Evolutionary conservation across 1,140 invertebrate species (phyloP).

Genomic region (Dinoponera quadriceps): DNA sequence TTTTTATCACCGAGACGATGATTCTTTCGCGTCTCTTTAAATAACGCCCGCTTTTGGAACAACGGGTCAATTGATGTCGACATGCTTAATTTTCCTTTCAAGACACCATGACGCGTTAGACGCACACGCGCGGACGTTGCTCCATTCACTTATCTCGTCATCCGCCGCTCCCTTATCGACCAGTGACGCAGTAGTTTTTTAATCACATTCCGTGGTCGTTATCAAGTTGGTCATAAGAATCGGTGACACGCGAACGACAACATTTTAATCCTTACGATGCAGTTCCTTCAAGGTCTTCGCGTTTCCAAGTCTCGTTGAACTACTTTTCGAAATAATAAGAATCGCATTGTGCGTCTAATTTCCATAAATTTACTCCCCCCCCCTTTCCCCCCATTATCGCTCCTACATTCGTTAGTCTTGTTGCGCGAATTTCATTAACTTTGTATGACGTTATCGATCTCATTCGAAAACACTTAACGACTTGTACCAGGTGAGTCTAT

Average conservation of each 20-base stretch:
- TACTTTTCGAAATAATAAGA: slow-evolving; percentile 25
- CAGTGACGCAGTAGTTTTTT: not conserved
- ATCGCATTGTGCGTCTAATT: not conserved
- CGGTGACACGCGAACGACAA: slow-evolving; percentile 14
- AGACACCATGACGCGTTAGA: no score
- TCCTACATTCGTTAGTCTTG: not conserved
- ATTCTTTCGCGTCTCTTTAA: no score
- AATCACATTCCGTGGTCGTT: slow-evolving; percentile 11
- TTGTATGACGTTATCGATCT: not conserved
- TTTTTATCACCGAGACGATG: no score
- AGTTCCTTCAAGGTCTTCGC: slow-evolving; percentile 13
- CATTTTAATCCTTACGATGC: not conserved
- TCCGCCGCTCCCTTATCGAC: not conserved
- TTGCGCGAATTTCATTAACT: not conserved
- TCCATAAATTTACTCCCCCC: not conserved
- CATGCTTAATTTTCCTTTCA: no score
- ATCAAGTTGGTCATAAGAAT: slow-evolving; percentile 1
- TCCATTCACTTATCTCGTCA: no score
- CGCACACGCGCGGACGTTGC: no score
- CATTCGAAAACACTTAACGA: not conserved
- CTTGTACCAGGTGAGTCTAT: not conserved
- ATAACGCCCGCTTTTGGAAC: no score
- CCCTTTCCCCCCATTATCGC: not conserved
- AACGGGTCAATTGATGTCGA: no score
- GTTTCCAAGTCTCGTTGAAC: not conserved